Conservation (phyloP, 2,113 vertebrate species). For the Pomatostomus ruficeps region DNA sequence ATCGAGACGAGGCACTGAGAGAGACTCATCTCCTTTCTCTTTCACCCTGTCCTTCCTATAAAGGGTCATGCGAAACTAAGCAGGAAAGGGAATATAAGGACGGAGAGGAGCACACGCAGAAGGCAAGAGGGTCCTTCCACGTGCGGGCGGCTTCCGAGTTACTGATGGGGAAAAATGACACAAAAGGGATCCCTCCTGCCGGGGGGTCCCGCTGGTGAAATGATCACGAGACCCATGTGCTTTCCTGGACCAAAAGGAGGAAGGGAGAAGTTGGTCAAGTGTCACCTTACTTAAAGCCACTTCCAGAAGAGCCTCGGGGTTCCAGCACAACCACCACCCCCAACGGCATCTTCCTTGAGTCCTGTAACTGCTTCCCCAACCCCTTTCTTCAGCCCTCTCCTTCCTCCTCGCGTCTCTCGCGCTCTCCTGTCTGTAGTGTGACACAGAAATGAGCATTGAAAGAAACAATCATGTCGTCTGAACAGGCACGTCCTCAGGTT, state of each 20-base stretch:
- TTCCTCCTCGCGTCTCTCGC: slow-evolving; percentile 21
- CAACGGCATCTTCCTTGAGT: neutral
- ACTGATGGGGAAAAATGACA: slow-evolving; percentile 25
- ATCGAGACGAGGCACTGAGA: slow-evolving; percentile 25
- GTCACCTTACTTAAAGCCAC: neutral
- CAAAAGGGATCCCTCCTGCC: slow-evolving; percentile 39
- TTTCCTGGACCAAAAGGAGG: slow-evolving; percentile 52
- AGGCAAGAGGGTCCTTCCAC: neutral
- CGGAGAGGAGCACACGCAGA: slow-evolving; percentile 10
- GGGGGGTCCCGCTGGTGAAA: slow-evolving; percentile 35
- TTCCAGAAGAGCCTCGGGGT: neutral
- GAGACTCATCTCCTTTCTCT: slow-evolving; percentile 50
- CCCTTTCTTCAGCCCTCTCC: slow-evolving; percentile 47
- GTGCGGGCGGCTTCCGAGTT: neutral
- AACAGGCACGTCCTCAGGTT: slow-evolving; percentile 62
- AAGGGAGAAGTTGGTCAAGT: slow-evolving; percentile 19
- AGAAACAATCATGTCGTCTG: slow-evolving; percentile 71
- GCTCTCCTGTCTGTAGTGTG: slow-evolving; percentile 48
- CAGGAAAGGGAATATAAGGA: slow-evolving; percentile 30
- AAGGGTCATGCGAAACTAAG: slow-evolving; percentile 28
- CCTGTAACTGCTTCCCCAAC: neutral
- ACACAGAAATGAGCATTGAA: slow-evolving; percentile 58
- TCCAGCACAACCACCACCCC: neutral
- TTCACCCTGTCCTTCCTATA: slow-evolving; percentile 44
- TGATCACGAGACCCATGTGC: slow-evolving; percentile 44